These are phyloP conservation scores for Pogonognathellus flavescens DNA, from an alignment of 1,140 invertebrate genomes.

Conservation along the genomic window DNA sequence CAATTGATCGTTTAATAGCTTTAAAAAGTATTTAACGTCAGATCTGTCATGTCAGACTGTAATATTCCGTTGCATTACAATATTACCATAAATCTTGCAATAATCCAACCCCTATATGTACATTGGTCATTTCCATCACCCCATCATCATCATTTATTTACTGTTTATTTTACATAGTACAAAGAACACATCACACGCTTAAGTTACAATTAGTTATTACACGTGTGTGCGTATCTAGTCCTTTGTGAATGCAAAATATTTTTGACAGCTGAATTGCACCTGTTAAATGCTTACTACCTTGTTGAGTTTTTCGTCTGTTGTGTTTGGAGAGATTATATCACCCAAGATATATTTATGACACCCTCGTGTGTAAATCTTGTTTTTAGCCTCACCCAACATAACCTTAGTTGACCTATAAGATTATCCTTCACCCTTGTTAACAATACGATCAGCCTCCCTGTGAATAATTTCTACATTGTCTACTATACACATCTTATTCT, in stretches of 20 bases:
- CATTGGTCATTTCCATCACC: no score
- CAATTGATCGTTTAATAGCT: background rate
- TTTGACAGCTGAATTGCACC: background rate
- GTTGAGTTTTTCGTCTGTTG: no score
- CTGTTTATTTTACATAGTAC: no score
- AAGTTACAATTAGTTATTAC: background rate
- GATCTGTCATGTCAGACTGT: background rate
- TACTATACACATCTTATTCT: no score
- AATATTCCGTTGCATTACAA: no score
- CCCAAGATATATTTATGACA: background rate
- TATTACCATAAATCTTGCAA: no score
- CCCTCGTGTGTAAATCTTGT: background rate
- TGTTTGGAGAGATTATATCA: background rate
- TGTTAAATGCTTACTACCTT: background rate
- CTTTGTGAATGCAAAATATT: background rate
- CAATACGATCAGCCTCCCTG: no score
- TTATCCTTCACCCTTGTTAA: no score
- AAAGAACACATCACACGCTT: background rate
- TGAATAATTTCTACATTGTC: no score
- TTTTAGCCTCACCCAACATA: background rate
- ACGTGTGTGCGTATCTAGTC: background rate
- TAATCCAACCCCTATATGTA: no score
- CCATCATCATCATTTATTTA: no score
- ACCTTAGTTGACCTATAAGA: slow-evolving; percentile 1
- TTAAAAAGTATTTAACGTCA: slow-evolving; percentile 15